Evolutionary conservation across 2,113 vertebrate species (phyloP), one percentile per base, ranked within the genome.

Genomic region (Baryphthengus martii): DNA sequence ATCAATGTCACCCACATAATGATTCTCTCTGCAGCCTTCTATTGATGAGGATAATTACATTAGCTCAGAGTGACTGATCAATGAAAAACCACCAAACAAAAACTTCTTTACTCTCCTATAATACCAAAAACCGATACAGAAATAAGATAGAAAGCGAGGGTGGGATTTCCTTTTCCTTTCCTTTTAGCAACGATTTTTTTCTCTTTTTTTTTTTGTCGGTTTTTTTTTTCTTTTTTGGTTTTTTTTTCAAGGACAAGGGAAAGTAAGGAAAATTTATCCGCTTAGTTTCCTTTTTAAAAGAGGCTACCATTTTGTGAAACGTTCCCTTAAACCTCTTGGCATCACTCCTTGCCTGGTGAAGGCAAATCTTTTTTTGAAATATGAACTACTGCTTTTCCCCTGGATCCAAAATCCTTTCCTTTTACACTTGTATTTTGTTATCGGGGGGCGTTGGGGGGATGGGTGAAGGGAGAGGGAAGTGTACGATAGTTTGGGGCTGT

Each of bases 1-100:
- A 99, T 99, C 99, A 99, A 99, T 99, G 99, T 99, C 99, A 99
- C 98, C 98, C 98, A 98, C 99, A 99, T 99, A 99, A 99, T 99
- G 99, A 99, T 99, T 99, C 99, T 99, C 99, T 99, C 99, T 98
- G 99, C 99, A 99, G 99, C 98, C 98, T 98, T 98, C 99, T 99
- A 99, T 99, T 99, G 99, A 99, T 99, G 99, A 99, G 99, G 99
- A 99, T 99, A 99, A 99, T 99, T 99, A 99, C 99, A 99, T 99
- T 99, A 99, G 99, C 99, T 98, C 99, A 98, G 99, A 99, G 98
- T 99, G 99, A 99, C 98, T 99, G 99, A 99, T 99, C 99, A 99
- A 99, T 99, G 99, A 99, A 98, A 99, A 98, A 97, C 98, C 98
- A 98, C 98, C 98, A 98, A 98, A 99, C 99, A 98, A 99, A 99